Base-by-base conservation (phyloP, 2,113 vertebrate genomes). In the Plecturocebus donacophilus region DNA sequence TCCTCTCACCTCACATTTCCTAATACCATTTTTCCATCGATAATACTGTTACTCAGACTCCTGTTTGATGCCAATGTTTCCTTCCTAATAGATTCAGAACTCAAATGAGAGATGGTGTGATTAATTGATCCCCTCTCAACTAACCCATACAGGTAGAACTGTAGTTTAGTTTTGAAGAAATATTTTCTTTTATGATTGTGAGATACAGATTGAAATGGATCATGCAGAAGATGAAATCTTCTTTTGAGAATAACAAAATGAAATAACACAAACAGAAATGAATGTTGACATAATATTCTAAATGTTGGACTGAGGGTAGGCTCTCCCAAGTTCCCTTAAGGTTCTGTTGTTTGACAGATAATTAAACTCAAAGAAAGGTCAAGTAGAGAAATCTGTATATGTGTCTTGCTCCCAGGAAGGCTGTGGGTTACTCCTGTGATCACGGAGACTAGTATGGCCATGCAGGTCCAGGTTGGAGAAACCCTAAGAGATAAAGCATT, bases 161-260 rank as follows among this genome's bases (percentile, higher is more conserved):
- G 2, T 79, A 81, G 56, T 49, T 90, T 84, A 80, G 19, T 71
- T 87, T 47, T 76, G 16, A 95, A 93, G 90, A 97, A 95, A 93
- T 56, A 2, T 7, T 95, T 38, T 58, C 19, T 83, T 68, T 90
- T 4, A 25, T 54, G 14, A 86, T 77, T 79, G 9, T 93, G n/a
- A 91, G 40, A 21, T 42, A 61, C 12, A 49, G n/a, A 47, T 90
- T 70, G 71, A 91, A 75, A 80, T 20, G 64, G 58, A 70, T 61
- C 66, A 40, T 32, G 5, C 2, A 68, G 58, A 7, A 66, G 11
- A 68, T 71, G 12, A 71, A 64, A 70, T 84, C 8, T 90, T 84
- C 19, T 90, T 91, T 68, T 68, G n/a, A 76, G 40, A 79, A 64
- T 14, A 64, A 64, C 35, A 73, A 76, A 80, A 61, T 75, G 73